Evolutionary conservation across 2,113 vertebrate genomes (phyloP).

Genomic region (Dolichallabes microphthalmus): DNA sequence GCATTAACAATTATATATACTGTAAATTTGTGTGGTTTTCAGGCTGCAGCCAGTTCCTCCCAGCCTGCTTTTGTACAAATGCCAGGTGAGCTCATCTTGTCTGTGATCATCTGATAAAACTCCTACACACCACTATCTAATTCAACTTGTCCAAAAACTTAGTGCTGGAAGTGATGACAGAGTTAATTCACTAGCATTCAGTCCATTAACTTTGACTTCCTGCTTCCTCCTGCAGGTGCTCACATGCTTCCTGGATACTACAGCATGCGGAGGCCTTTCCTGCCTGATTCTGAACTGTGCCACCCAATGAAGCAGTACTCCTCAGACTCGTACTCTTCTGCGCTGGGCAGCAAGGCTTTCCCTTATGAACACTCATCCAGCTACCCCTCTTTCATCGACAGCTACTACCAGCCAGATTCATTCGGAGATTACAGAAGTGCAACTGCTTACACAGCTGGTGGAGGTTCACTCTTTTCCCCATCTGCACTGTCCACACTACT

Average conservation of each 20-base stretch:
- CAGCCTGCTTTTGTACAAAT: conserved; percentile 72
- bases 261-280: conserved; percentile 70
- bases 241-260: conserved; percentile 71
- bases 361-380: conserved; percentile 68
- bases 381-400: conserved; percentile 71
- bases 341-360: conserved; percentile 70
- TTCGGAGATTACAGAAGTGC: conserved; percentile 69
- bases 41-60: conserved; percentile 64
- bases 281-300: conserved; percentile 74
- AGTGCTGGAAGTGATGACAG: conserved; percentile 8
- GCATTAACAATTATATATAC: conserved; percentile 21
- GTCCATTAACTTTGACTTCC: conserved; percentile 23
- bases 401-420: conserved; percentile 67
- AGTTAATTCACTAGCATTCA: conserved; percentile 20
- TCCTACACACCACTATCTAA: conserved; percentile 27
- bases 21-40: conserved; percentile 52
- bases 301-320: conserved; percentile 69
- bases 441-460: conserved; percentile 57
- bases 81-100: conserved; percentile 71
- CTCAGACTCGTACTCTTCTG: conserved; percentile 65
- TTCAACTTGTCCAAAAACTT: conserved; percentile 14
- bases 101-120: conserved; percentile 32
- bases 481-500: conserved; percentile 72
- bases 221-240: conserved; percentile 65
- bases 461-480: conserved; percentile 66